Base-by-base conservation (phyloP, 2,797 vertebrate species). In the Odontamblyopus lacepedii region DNA sequence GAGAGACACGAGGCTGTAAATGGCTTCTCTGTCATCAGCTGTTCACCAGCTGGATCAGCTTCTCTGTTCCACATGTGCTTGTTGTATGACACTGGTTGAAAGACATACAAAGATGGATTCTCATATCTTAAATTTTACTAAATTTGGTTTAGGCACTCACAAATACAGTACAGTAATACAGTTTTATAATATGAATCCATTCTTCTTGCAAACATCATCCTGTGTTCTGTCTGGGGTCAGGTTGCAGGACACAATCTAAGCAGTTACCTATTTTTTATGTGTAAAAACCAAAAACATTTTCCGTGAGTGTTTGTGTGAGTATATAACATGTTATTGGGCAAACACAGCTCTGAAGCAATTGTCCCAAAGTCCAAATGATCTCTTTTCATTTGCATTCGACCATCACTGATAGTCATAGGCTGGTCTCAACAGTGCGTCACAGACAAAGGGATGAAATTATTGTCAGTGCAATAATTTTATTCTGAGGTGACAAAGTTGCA, bases 1-100 rank as follows among this genome's bases (percentile, higher is more conserved):
- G 83, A 72, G 60, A 75, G 70, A 67, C 69, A 65, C 72, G 77
- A 70, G 80, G 64, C 81, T 77, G 76, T 72, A 83, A 84, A 88
- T 78, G 7, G 74, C 48, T 79, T 82, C 78, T 72, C 69, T 15
- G 61, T 84, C 76, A 82, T 77, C 76, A 80, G 63, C 75, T 75
- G 67, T 75, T 77, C 70, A 77, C 74, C 64, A 70, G 76, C 74
- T 81, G 67, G 71, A 78, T 63, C 29, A 60, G 63, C 71, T 50
- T 67, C 55, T 69, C 27, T 70, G 12, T 50, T 75, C 83, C 50
- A 76, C 48, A 77, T 70, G 71, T 60, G 35, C 15, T 55, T 18
- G 64, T 32, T 55, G 51, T 16, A 11, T 23, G 7, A 35, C 53
- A 18, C 53, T 30, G 38, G 5, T 69, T 51, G 68, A 11, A 0